Evolutionary conservation across 2,113 vertebrate species (phyloP), one percentile per base, ranked within the genome.

Genomic region (Nerophis lumbriciformis): DNA sequence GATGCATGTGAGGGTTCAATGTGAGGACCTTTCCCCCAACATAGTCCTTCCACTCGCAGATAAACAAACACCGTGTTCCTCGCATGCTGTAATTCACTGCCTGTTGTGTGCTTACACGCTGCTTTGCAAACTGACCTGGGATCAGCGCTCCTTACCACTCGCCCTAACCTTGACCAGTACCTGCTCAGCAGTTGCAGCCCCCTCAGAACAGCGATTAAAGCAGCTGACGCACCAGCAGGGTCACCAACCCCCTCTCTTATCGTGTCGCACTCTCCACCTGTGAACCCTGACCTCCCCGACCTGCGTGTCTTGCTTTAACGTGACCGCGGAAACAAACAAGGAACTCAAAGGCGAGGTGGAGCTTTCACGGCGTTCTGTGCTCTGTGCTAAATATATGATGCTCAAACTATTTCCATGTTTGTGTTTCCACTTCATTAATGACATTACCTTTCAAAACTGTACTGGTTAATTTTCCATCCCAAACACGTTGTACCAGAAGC

Each of bases 131-230:
- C 81, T 82, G 77, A 82, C 76, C 83, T 72, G 6, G 51, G 78
- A 87, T 85, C 85, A 81, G 72, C 48, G 36, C 80, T 81, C 56
- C 76, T 77, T 82, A 65, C 82, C 77, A 28, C 83, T 83, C 71
- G 79, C 79, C 85, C 84, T 70, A 78, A 86, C 87, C 85, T 86
- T 87, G 85, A 86, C 87, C 85, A 39, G 62, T 79, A 69, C 76
- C 79, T 87, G 73, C 79, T 81, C 81, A 86, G 79, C 79, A 86
- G 79, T 80, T 65, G 37, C 68, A 72, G 72, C 68, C 45, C 76
- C 73, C 81, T 87, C 71, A 73, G 76, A 87, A 84, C 83, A 84
- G 77, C 67, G 77, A 81, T 85, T 86, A 84, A 80, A 76, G 69
- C 75, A 81, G 73, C 65, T 49, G 39, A 76, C 56, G 80, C 77